phyloP scores from a whole-genome alignment of 2,113 vertebrate genomes.

The Egretta garzetta region DNA sequence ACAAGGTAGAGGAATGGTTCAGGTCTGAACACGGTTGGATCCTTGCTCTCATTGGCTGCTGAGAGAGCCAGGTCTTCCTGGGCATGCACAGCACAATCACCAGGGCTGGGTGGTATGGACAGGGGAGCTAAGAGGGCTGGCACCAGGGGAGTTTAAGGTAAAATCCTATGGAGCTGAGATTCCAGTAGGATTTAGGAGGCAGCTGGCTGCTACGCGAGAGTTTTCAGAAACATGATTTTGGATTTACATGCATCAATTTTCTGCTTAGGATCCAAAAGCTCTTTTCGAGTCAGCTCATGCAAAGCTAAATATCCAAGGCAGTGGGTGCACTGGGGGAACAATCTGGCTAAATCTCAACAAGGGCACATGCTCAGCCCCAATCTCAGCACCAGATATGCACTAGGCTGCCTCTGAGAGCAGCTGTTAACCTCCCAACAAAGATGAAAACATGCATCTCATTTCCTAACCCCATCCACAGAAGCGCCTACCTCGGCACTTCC shows the following conservation, averaged over 20 bases:
- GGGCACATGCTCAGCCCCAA: neutral
- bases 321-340: neutral
- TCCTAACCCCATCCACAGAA: neutral
- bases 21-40: neutral
- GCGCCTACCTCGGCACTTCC: neutral
- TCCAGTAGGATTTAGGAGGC: neutral
- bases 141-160: neutral
- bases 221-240: neutral
- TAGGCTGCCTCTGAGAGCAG: neutral
- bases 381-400: neutral
- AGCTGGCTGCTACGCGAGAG: accelerated
- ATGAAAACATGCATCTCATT: neutral
- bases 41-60: neutral
- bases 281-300: neutral
- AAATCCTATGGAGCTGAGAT: neutral
- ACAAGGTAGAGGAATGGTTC: neutral
- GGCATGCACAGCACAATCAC: neutral
- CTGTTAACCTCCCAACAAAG: neutral
- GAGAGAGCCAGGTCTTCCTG: neutral
- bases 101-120: accelerated
- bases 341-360: neutral
- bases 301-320: neutral
- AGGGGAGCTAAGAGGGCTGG: neutral
- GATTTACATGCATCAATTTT: neutral
- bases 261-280: neutral